Evolutionary conservation across 2,888 invertebrate genomes (phyloP).

Genomic region (Fragum fragum): DNA sequence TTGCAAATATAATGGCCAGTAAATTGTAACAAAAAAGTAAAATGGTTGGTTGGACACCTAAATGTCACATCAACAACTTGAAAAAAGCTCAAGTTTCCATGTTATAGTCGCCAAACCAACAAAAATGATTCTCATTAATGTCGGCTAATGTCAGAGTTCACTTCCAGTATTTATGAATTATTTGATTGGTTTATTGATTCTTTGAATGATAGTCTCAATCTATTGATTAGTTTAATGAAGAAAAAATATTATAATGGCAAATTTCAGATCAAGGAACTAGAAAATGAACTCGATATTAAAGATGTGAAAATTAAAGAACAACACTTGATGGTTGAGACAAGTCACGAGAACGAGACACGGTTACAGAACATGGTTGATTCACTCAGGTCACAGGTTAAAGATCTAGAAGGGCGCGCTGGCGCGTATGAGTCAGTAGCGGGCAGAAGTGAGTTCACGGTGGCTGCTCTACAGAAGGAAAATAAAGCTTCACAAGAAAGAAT

Average conservation of each 20-base stretch:
- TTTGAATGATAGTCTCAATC: too few species aligned
- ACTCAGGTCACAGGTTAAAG: conserved; percentile 79
- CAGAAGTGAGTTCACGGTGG: conserved; percentile 83
- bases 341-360: conserved; percentile 81
- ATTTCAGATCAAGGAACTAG: conserved; percentile 78
- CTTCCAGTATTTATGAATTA: too few species aligned
- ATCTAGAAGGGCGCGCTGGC: conserved; percentile 81
- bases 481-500: conserved; percentile 83
- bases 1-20: too few species aligned
- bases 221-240: too few species aligned
- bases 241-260: neutral
- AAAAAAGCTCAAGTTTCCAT: too few species aligned
- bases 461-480: conserved; percentile 83
- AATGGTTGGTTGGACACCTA: too few species aligned
- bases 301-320: conserved; percentile 84
- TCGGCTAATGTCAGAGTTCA: too few species aligned
- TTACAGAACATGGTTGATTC: conserved; percentile 77
- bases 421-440: conserved; percentile 82
- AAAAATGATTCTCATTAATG: too few species aligned
- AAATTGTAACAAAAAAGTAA: too few species aligned
- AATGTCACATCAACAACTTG: too few species aligned
- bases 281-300: conserved; percentile 82
- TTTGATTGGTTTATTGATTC: too few species aligned
- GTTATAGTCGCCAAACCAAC: too few species aligned
- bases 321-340: conserved; percentile 79